These are phyloP conservation scores for Erebia aethiops DNA, from an alignment of 2,888 invertebrate genomes.

Conservation along the genomic window DNA sequence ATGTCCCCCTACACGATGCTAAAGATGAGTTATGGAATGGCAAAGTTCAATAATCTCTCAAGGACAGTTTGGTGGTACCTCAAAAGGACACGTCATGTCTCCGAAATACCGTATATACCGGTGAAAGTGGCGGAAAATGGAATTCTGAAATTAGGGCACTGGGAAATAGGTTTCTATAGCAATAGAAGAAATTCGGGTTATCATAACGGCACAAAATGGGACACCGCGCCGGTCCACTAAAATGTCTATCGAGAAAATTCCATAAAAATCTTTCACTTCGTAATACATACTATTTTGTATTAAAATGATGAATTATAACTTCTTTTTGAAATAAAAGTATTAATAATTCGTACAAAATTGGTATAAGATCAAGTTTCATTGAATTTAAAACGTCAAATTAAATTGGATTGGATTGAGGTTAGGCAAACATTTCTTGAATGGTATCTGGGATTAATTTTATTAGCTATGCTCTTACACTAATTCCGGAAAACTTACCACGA, in stretches of 20 bases:
- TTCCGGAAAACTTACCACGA: constrained; percentile 27
- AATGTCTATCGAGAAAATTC: constrained; percentile 67
- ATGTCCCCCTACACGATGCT: constrained; percentile 2
- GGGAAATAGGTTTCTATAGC: constrained; percentile 8
- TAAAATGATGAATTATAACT: neutral
- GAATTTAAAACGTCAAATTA: constrained; percentile 17
- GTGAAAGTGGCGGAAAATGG: constrained; percentile 14
- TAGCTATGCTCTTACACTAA: no score
- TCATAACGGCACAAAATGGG: constrained; percentile 65
- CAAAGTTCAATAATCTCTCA: constrained; percentile 43
- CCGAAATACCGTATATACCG: neutral
- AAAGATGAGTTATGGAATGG: neutral
- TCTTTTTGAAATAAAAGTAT: neutral
- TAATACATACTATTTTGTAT: neutral
- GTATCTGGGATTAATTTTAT: neutral
- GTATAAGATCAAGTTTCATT: constrained; percentile 11
- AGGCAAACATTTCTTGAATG: neutral
- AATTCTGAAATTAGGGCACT: constrained; percentile 11
- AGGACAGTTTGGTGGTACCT: constrained; percentile 43
- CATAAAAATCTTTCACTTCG: constrained; percentile 7
- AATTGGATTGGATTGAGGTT: constrained; percentile 15
- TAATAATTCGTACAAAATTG: neutral
- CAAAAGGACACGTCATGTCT: constrained; percentile 32
- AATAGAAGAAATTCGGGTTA: constrained; percentile 49
- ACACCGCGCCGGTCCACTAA: constrained; percentile 58